These are phyloP conservation scores for Brachionus angularis DNA, from an alignment of 1,140 invertebrate genomes.

Conservation along the genomic window DNA sequence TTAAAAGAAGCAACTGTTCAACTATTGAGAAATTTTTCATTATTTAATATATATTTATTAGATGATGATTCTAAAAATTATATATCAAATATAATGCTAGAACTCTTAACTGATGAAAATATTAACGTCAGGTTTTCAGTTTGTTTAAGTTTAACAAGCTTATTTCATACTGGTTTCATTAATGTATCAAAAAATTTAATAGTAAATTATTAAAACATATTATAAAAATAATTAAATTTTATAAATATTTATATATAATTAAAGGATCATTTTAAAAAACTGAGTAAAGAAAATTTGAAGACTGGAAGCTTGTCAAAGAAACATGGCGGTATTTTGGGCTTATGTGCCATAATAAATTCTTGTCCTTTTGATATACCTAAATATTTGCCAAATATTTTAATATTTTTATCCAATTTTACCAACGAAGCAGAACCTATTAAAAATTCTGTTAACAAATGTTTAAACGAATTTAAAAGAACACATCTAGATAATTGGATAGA, in stretches of 20 bases:
- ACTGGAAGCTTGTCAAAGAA: not conserved
- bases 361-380: slow-evolving; percentile 83
- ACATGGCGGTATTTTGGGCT: slow-evolving; percentile 78
- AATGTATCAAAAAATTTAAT: too few species aligned
- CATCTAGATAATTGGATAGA: slow-evolving; percentile 85
- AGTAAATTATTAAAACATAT: too few species aligned
- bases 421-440: slow-evolving; percentile 74
- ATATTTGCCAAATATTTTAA: slow-evolving; percentile 75
- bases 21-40: slow-evolving; percentile 23
- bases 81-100: slow-evolving; percentile 46
- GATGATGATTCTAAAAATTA: not conserved
- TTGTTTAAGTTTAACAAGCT: too few species aligned
- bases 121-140: too few species aligned
- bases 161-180: too few species aligned
- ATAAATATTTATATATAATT: too few species aligned
- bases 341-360: slow-evolving; percentile 80
- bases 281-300: slow-evolving; percentile 3
- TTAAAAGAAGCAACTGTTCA: slow-evolving; percentile 9
- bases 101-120: slow-evolving; percentile 53
- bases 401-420: slow-evolving; percentile 70
- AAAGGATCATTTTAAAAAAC: slow-evolving; percentile 48
- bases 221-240: too few species aligned
- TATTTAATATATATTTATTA: not conserved
- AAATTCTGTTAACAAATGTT: slow-evolving; percentile 70
- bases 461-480: slow-evolving; percentile 82